A percentile compares a stretch with the other conserved stretches of the same genome.
Evolutionary conservation across 2,888 invertebrate species (phyloP).

Genomic region (Melanostoma scalare): DNA sequence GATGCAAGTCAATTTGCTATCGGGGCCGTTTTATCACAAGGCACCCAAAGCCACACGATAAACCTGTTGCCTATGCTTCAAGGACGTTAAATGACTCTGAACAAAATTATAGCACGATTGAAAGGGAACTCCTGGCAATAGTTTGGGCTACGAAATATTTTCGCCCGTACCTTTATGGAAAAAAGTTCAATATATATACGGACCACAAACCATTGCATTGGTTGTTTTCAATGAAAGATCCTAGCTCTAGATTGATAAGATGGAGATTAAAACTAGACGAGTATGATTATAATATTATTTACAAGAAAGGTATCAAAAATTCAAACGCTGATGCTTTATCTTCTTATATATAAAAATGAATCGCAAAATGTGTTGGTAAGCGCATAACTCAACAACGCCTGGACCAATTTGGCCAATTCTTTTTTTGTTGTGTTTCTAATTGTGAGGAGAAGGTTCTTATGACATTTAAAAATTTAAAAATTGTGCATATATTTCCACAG

Average conservation of each 20-base stretch:
- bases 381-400: too few species aligned
- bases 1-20: constrained; percentile 68
- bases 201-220: constrained; percentile 78
- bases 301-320: constrained; percentile 49
- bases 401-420: too few species aligned
- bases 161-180: constrained; percentile 77
- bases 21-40: constrained; percentile 62
- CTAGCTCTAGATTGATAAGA: constrained; percentile 16
- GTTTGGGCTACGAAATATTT: constrained; percentile 73
- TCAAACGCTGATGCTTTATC: constrained; percentile 51
- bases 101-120: constrained; percentile 48
- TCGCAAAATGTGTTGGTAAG: too few species aligned
- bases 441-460: too few species aligned
- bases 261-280: constrained; percentile 54
- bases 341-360: too few species aligned
- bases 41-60: constrained; percentile 21
- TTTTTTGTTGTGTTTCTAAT: too few species aligned
- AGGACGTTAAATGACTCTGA: constrained; percentile 43
- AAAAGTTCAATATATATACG: constrained; percentile 78
- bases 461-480: too few species aligned
- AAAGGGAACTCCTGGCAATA: constrained; percentile 63
- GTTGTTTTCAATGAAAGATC: constrained; percentile 75
- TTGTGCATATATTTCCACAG: too few species aligned
- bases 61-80: constrained; percentile 49
- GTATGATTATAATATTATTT: constrained; percentile 42